Evolutionary conservation across 2,888 invertebrate genomes (phyloP).

Genomic region (Lasioglossum leucozonium): DNA sequence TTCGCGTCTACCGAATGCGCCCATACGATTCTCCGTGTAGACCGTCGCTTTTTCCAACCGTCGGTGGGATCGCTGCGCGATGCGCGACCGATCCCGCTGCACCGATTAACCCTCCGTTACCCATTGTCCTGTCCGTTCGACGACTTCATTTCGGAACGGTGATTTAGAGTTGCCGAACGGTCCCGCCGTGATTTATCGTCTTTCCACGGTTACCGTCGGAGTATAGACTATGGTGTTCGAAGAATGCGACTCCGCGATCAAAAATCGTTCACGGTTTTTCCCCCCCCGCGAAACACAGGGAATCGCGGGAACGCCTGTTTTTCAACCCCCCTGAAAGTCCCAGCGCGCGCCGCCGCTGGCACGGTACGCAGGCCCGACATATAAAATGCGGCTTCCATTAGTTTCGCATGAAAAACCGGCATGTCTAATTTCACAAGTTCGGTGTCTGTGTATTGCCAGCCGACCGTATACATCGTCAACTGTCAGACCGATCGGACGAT

Average conservation of each 20-base stretch:
- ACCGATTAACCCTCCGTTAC: conserved; percentile 39
- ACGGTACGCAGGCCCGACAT: neutral
- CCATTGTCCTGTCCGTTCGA: conserved; percentile 8
- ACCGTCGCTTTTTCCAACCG: neutral
- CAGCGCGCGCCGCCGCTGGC: neutral
- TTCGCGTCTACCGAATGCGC: neutral
- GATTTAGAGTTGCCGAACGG: neutral
- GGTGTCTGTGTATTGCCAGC: neutral
- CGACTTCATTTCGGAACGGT: conserved; percentile 11
- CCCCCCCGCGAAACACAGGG: neutral
- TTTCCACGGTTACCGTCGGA: neutral
- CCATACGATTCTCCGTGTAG: neutral
- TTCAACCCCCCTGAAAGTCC: neutral
- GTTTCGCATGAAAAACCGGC: neutral
- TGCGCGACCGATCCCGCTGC: neutral
- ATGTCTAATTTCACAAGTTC: neutral
- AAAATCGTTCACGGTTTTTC: neutral
- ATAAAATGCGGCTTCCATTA: neutral
- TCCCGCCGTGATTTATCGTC: neutral
- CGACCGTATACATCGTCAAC: neutral
- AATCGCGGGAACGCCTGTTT: no score
- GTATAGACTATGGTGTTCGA: neutral
- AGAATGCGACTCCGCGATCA: neutral
- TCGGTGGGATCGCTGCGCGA: neutral
- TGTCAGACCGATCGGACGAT: neutral